Percentiles rank a stretch among this genome's conserved stretches.
phyloP scores from a whole-genome alignment of 2,113 vertebrate species.

The Cyanoderma ruficeps region DNA sequence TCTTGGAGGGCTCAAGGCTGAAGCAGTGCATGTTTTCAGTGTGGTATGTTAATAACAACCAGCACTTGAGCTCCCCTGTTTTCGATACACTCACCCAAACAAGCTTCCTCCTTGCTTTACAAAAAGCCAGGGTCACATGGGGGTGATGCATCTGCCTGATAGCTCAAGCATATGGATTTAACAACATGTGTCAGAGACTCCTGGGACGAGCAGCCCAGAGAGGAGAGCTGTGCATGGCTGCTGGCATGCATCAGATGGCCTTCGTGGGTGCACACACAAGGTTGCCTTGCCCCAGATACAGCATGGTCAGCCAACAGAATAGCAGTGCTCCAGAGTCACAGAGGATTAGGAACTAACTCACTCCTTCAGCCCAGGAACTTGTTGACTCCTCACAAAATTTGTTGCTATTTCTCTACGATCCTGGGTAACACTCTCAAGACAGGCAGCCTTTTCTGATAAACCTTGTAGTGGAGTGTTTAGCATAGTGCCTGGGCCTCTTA shows the following conservation, averaged over 20 bases:
- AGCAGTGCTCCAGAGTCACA: not conserved
- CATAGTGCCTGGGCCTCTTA: not conserved
- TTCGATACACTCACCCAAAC: not conserved
- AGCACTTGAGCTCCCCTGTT: not conserved
- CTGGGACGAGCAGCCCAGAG: not conserved
- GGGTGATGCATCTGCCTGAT: not conserved
- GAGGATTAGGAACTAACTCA: not conserved
- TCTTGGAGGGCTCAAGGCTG: not conserved
- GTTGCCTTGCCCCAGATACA: not conserved
- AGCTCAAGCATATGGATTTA: not conserved
- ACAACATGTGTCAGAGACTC: not conserved
- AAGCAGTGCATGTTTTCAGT: not conserved
- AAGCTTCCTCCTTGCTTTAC: not conserved
- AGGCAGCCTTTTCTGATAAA: conserved; percentile 7
- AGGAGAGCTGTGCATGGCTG: not conserved
- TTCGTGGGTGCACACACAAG: not conserved
- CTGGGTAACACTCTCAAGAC: not conserved
- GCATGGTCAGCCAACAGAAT: not conserved
- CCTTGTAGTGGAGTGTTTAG: not conserved
- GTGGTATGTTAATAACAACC: not conserved
- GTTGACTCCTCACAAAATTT: not conserved
- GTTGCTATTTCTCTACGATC: not conserved
- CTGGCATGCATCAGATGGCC: rapidly evolving
- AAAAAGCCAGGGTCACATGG: not conserved
- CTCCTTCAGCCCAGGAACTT: not conserved